Conservation (phyloP, 2,113 vertebrate species). For the Malurus alboscapulatus region DNA sequence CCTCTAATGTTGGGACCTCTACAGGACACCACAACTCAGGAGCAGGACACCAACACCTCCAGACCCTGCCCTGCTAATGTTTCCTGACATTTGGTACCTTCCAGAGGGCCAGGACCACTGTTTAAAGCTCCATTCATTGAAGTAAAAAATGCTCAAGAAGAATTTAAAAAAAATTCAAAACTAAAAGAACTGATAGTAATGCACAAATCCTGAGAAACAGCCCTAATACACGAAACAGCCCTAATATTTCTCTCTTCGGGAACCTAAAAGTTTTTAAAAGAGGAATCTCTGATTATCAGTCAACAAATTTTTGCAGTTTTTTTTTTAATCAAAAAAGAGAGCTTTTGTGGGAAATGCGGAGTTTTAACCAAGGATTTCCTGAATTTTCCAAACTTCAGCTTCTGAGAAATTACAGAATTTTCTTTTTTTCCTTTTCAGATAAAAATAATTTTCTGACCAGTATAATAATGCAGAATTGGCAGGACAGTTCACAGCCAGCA, state of each 20-base stretch:
- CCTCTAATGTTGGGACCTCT: neutral
- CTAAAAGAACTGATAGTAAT: neutral
- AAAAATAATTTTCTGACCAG: neutral
- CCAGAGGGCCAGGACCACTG: neutral
- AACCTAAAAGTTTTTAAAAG: neutral
- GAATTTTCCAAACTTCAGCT: neutral
- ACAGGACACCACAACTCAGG: neutral
- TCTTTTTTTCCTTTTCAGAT: neutral
- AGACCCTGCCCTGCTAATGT: neutral
- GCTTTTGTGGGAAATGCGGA: neutral
- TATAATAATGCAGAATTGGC: neutral
- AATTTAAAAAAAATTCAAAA: neutral
- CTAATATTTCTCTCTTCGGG: neutral
- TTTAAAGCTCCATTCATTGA: neutral
- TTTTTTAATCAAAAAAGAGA: neutral
- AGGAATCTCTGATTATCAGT: neutral
- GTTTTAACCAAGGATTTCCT: neutral
- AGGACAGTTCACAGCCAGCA: neutral
- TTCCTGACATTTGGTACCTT: neutral
- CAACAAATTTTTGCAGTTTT: neutral
- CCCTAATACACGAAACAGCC: neutral
- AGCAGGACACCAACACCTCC: neutral
- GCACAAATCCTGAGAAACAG: neutral
- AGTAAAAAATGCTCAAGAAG: neutral
- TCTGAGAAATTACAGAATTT: neutral